Percentiles rank a stretch among this genome's conserved stretches.
Evolutionary conservation across 2,888 invertebrate genomes (phyloP).

Genomic region (Caenorhabditis drosophilae): DNA sequence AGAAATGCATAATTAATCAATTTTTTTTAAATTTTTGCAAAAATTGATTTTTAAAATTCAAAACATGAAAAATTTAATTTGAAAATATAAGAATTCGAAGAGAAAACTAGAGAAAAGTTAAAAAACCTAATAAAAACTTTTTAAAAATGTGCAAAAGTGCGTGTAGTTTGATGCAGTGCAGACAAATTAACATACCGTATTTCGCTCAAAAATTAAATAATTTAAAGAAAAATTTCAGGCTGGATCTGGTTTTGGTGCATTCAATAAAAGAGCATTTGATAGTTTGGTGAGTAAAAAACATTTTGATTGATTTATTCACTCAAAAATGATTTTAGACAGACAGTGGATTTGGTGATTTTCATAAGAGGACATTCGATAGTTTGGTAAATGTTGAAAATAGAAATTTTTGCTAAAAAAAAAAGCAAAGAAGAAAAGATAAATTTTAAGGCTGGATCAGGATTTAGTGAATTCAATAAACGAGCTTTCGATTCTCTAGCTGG

Average conservation of each 20-base stretch:
- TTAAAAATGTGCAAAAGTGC: too few species aligned
- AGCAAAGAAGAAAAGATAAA: not conserved
- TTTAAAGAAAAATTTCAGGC: too few species aligned
- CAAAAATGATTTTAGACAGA: conserved; percentile 20
- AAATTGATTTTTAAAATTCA: not conserved
- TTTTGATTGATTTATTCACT: too few species aligned
- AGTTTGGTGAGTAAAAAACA: conserved; percentile 24
- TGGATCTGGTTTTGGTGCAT: conserved; percentile 29
- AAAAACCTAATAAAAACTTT: too few species aligned
- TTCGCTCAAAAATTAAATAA: too few species aligned
- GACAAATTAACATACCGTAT: too few species aligned
- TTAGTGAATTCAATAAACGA: conserved; percentile 22
- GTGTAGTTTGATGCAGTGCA: too few species aligned
- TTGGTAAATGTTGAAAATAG: conserved; percentile 17
- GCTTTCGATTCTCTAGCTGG: conserved; percentile 26
- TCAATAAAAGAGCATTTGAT: conserved; percentile 48
- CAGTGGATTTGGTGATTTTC: conserved; percentile 39
- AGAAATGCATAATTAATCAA: conserved; percentile 4
- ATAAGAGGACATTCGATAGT: conserved; percentile 46
- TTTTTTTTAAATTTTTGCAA: not conserved
- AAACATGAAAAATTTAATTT: too few species aligned
- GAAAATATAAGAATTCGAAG: too few species aligned
- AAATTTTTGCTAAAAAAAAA: conserved; percentile 9
- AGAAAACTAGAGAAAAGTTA: too few species aligned
- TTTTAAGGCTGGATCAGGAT: conserved; percentile 33